phyloP scores from a whole-genome alignment of 1,140 invertebrate genomes.

The Aphelinus certus region DNA sequence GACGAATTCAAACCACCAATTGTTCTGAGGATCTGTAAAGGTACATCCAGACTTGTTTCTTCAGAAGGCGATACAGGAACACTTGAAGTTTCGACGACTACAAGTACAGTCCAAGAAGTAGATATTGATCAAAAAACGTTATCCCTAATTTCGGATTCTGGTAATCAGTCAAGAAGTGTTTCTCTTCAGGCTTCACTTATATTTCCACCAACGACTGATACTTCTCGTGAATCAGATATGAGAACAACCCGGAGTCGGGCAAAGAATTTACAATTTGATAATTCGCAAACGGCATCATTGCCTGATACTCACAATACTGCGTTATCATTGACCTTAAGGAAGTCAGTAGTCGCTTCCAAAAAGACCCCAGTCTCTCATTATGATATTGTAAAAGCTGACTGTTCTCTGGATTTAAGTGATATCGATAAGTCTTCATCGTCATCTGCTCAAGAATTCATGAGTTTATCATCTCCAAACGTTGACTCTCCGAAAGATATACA shows the following conservation, averaged over 20 bases:
- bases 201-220: slow-evolving; percentile 1
- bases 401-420: too few relatives aligned
- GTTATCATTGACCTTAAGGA: slow-evolving; percentile 60
- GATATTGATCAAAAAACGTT: slow-evolving; percentile 5
- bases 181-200: slow-evolving; percentile 20
- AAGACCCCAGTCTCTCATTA: slow-evolving; percentile 70
- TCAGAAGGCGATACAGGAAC: slow-evolving; percentile 47
- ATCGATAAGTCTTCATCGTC: too few relatives aligned
- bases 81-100: slow-evolving; percentile 57
- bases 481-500: too few relatives aligned
- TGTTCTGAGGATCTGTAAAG: slow-evolving; percentile 74
- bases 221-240: slow-evolving; percentile 52
- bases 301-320: slow-evolving; percentile 55
- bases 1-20: slow-evolving; percentile 73
- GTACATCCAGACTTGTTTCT: slow-evolving; percentile 69
- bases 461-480: too few relatives aligned
- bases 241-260: slow-evolving; percentile 61
- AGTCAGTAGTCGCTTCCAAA: slow-evolving; percentile 63
- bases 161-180: slow-evolving; percentile 45
- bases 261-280: slow-evolving; percentile 57
- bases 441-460: too few relatives aligned
- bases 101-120: slow-evolving; percentile 14
- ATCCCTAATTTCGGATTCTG: slow-evolving; percentile 5
- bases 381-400: slow-evolving; percentile 66
- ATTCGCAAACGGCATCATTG: slow-evolving; percentile 36